Base-by-base conservation (phyloP, 2,113 vertebrate species). In the Calypte anna region DNA sequence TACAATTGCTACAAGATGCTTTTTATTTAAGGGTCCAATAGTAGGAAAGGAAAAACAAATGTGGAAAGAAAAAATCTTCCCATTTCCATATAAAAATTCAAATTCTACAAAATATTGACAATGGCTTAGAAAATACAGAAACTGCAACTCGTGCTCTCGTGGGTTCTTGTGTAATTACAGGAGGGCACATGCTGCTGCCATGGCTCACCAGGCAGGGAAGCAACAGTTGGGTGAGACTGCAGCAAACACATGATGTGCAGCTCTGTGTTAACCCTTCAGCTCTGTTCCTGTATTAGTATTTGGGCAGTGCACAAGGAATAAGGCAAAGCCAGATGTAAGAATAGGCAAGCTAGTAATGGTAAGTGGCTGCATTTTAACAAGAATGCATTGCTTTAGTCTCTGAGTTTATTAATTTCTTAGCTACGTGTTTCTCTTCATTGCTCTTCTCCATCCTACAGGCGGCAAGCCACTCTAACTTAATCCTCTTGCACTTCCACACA, bases 221-320 rank as follows among this genome's bases (percentile, higher is more conserved):
- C 20, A 21, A 58, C 2, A 7, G 14, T 20, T 36, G 0, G 0
- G 59, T 6, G 63, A 44, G 43, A 73, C 33, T 14, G 27, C 0
- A 0, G 25, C n/a, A 74, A 93, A 43, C 51, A 30, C 57, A 10
- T 1, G 55, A 27, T 63, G 53, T 30, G 63, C 61, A 83, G 1
- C 28, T 64, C 68, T 25, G 22, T 1, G 2, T 43, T 77, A 6
- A 40, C 25, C 66, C 62, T 82, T 55, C 43, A 50, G 3, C 27
- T 51, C 63, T 44, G 7, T 43, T 28, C 27, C 43, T 48, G 36
- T 16, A 22, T 57, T 30, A 40, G 40, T 23, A 58, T 17, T 31
- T 38, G 28, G 18, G 68, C 5, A 8, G 18, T 8, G 38, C 7
- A 1, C 12, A 24, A 66, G 48, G 59, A 63, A 59, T 38, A 70